phyloP scores from a whole-genome alignment of 2,797 vertebrate genomes.

The Crenichthys baileyi region DNA sequence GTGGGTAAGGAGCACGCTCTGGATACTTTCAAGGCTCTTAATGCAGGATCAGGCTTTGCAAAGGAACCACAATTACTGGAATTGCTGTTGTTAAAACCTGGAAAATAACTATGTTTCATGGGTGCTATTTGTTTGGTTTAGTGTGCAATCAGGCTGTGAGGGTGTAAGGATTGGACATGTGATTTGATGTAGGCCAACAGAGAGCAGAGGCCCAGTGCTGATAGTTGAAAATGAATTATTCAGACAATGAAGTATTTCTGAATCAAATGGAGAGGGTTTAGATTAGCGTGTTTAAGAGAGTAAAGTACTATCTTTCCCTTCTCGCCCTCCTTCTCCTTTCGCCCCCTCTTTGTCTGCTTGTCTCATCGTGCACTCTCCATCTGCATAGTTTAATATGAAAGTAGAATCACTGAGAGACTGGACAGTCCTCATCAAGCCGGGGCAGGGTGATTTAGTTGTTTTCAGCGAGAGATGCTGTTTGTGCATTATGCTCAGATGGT shows the following conservation, averaged over 20 bases:
- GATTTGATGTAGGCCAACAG: constrained; percentile 48
- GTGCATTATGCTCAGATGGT: constrained; percentile 47
- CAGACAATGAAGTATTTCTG: constrained; percentile 62
- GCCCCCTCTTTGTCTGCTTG: constrained; percentile 15
- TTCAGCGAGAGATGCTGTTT: constrained; percentile 49
- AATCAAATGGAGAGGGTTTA: constrained; percentile 66
- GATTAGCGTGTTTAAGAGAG: constrained; percentile 56
- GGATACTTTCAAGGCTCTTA: constrained; percentile 37
- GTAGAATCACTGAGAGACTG: constrained; percentile 29
- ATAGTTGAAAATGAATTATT: constrained; percentile 70
- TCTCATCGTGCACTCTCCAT: constrained; percentile 30
- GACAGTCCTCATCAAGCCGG: constrained; percentile 53
- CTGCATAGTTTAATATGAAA: constrained; percentile 50
- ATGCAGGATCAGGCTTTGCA: constrained; percentile 13
- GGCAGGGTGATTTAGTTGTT: constrained; percentile 54
- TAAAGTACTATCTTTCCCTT: constrained; percentile 51
- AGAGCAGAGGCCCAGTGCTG: constrained; percentile 48
- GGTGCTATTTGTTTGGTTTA: constrained; percentile 50
- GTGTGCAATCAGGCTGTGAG: constrained; percentile 40
- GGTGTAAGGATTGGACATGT: constrained; percentile 48
- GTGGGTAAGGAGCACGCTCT: constrained; percentile 60
- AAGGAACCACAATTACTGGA: constrained; percentile 29
- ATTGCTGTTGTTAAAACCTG: constrained; percentile 22
- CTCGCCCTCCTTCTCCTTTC: constrained; percentile 24
- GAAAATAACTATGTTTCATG: constrained; percentile 23